phyloP scores from a whole-genome alignment of 2,797 vertebrate genomes.

The Enteromius viviparus region DNA sequence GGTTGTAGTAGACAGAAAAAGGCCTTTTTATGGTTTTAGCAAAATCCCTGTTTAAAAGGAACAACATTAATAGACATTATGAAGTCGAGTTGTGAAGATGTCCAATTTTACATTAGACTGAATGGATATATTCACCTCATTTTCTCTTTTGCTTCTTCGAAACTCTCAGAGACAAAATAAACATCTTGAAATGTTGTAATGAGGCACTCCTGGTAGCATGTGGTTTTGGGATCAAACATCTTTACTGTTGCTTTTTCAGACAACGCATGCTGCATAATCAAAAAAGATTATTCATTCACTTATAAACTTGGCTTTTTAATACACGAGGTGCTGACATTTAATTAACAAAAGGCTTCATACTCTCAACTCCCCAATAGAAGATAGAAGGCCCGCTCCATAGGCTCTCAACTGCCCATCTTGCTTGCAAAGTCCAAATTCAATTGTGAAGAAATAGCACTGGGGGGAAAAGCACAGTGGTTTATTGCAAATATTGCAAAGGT shows the following conservation, averaged over 20 bases:
- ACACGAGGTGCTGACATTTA: background rate
- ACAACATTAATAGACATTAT: background rate
- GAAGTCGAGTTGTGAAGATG: background rate
- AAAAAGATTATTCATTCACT: background rate
- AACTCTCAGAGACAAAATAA: constrained; percentile 98
- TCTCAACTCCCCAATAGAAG: constrained; percentile 94
- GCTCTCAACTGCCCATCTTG: constrained; percentile 94
- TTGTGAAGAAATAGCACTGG: constrained; percentile 98
- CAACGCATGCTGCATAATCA: constrained; percentile 85
- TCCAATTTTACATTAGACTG: background rate
- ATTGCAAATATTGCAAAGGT: background rate
- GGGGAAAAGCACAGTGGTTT: constrained; percentile 23
- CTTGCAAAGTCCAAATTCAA: constrained; percentile 97
- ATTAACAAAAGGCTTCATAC: constrained; percentile 68
- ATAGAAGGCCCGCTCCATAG: constrained; percentile 94
- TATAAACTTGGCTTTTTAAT: constrained; percentile 25
- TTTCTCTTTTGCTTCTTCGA: constrained; percentile 98
- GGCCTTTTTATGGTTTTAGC: constrained; percentile 93
- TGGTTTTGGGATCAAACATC: constrained; percentile 92
- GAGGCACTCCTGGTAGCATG: constrained; percentile 94
- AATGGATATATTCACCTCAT: constrained; percentile 85
- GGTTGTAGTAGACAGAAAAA: constrained; percentile 96
- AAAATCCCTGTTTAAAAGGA: constrained; percentile 83
- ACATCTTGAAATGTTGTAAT: constrained; percentile 98
- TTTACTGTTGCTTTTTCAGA: constrained; percentile 92